Evolutionary conservation across 2,113 vertebrate genomes (phyloP).

Genomic region (Cettia cetti): DNA sequence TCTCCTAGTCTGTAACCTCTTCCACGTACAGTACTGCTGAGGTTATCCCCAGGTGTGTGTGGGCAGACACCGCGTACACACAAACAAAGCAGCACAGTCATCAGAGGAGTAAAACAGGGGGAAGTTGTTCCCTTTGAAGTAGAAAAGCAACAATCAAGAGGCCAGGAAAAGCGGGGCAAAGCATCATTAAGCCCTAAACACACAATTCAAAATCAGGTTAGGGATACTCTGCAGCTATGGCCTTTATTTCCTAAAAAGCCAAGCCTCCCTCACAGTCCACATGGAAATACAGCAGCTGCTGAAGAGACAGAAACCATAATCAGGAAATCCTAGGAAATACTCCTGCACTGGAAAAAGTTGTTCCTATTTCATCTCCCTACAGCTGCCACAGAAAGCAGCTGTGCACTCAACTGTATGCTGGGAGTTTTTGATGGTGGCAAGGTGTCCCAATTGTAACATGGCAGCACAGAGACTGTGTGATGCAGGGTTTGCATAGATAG

Average conservation of each 20-base stretch:
- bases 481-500: conserved; percentile 49
- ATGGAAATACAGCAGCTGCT: neutral
- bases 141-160: neutral
- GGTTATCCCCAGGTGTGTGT: neutral
- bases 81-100: neutral
- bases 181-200: neutral
- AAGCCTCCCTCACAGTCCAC: neutral
- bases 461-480: neutral
- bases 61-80: neutral
- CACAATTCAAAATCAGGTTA: neutral
- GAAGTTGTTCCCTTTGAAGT: neutral
- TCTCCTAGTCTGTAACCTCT: neutral
- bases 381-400: neutral
- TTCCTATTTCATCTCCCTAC: neutral
- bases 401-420: neutral
- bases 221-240: neutral
- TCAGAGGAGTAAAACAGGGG: neutral
- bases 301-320: neutral
- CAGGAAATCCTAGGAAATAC: neutral
- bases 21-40: neutral
- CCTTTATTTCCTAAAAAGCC: neutral
- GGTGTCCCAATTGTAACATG: neutral
- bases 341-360: neutral
- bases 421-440: neutral
- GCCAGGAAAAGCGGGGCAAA: neutral